phyloP scores from a whole-genome alignment of 2,888 invertebrate species.

The Protonemura montana region DNA sequence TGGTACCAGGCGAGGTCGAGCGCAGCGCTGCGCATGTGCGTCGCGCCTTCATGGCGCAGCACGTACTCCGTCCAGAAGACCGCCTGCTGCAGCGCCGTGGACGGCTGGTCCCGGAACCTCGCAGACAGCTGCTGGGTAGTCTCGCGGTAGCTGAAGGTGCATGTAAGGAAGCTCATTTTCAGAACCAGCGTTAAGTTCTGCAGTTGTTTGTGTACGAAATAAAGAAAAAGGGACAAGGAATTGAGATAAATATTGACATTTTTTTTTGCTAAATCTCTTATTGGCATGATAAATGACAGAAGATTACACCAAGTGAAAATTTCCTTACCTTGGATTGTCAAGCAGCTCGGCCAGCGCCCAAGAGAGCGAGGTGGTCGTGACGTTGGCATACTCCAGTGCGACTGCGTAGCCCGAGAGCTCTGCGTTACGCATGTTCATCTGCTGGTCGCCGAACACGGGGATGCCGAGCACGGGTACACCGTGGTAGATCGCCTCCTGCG shows the following conservation, averaged over 20 bases:
- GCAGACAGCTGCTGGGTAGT: constrained; percentile 61
- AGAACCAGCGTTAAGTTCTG: too few species aligned
- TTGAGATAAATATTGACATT: too few species aligned
- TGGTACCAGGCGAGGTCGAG: constrained; percentile 40
- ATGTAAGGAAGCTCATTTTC: too few species aligned
- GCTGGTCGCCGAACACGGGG: constrained; percentile 53
- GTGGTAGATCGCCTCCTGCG: constrained; percentile 52
- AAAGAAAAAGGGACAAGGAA: too few species aligned
- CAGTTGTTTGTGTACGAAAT: too few species aligned
- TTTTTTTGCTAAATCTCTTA: too few species aligned
- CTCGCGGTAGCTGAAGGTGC: constrained; percentile 62
- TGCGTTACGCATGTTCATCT: constrained; percentile 57
- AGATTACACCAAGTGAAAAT: too few species aligned
- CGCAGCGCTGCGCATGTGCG: constrained; percentile 28
- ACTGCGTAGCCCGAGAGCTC: constrained; percentile 57
- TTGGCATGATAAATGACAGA: too few species aligned
- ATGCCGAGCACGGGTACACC: constrained; percentile 52
- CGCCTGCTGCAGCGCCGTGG: constrained; percentile 61
- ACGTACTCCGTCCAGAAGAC: constrained; percentile 49
- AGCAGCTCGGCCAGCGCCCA: constrained; percentile 57
- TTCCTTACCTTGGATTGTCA: constrained; percentile 42
- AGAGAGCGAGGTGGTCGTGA: constrained; percentile 55
- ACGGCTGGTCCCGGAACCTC: constrained; percentile 63
- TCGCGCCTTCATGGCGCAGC: constrained; percentile 50
- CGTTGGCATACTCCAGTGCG: constrained; percentile 56